Conservation (phyloP, 2,113 vertebrate genomes). For the Neogale vison region DNA sequence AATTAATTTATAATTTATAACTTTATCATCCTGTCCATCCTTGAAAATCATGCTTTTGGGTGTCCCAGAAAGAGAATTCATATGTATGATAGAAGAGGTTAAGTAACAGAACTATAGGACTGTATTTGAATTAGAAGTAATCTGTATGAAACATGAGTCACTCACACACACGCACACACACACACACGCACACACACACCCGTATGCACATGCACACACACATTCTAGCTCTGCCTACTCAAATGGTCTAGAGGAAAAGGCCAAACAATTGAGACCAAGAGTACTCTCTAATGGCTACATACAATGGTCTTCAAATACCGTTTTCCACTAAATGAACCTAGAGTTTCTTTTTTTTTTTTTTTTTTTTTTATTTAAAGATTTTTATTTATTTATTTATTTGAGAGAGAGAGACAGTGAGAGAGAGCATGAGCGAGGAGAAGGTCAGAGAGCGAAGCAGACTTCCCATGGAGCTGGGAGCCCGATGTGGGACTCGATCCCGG, state of each 20-base stretch:
- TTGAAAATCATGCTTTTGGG: neutral
- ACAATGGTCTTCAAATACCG: neutral
- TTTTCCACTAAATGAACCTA: neutral
- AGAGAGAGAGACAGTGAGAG: too few species aligned
- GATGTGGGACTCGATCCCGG: too few species aligned
- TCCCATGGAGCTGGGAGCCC: too few species aligned
- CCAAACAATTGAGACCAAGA: neutral
- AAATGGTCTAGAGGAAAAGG: neutral
- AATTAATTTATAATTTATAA: too few species aligned
- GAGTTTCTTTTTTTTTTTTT: too few species aligned
- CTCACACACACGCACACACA: neutral
- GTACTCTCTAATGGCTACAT: neutral
- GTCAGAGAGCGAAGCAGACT: too few species aligned
- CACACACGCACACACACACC: neutral
- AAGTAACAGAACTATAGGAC: neutral
- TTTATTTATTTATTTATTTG: too few species aligned
- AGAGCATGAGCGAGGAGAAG: too few species aligned
- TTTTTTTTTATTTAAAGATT: too few species aligned
- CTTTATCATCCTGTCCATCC: neutral
- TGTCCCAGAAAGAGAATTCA: neutral
- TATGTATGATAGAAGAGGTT: neutral
- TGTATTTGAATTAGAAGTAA: neutral
- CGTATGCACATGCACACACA: neutral
- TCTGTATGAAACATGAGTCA: neutral
- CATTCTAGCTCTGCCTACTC: neutral